Evolutionary conservation across 2,888 invertebrate genomes (phyloP).

Genomic region (Dorcus parallelipipedus): DNA sequence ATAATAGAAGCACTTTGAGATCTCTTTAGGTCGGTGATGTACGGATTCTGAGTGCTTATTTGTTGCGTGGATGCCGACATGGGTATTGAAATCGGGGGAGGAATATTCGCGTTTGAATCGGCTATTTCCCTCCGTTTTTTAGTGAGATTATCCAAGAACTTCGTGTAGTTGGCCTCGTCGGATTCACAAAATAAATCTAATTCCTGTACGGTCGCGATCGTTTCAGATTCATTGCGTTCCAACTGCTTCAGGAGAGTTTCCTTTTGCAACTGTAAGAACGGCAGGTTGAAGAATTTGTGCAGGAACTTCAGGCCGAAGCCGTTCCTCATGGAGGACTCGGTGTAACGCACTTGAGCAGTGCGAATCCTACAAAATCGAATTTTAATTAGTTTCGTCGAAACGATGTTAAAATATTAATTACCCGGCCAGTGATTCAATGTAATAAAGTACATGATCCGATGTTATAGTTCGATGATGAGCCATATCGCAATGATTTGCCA

Average conservation of each 20-base stretch:
- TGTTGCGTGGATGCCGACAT: constrained; percentile 49
- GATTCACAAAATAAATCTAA: constrained; percentile 73
- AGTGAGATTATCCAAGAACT: constrained; percentile 71
- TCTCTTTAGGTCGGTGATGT: constrained; percentile 43
- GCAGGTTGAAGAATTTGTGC: constrained; percentile 93
- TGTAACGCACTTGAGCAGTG: constrained; percentile 73
- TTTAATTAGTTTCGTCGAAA: background rate
- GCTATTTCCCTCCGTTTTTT: constrained; percentile 71
- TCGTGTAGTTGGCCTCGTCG: constrained; percentile 72
- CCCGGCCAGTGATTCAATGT: constrained; percentile 62
- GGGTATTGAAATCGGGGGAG: constrained; percentile 34
- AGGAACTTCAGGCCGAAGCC: constrained; percentile 89
- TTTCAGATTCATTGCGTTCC: constrained; percentile 80
- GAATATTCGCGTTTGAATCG: constrained; percentile 58
- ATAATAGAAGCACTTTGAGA: constrained; percentile 49
- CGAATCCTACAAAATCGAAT: constrained; percentile 43
- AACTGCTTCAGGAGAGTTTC: constrained; percentile 76
- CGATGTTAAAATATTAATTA: constrained; percentile 36
- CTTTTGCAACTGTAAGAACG: constrained; percentile 86
- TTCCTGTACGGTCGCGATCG: constrained; percentile 70
- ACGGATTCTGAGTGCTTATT: constrained; percentile 46
- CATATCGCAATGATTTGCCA: constrained; percentile 96
- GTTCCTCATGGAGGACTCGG: constrained; percentile 93
- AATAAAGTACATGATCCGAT: constrained; percentile 66
- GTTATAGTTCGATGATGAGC: constrained; percentile 88